Evolutionary conservation across 2,888 invertebrate genomes (phyloP).

Genomic region (Ochropleura plecta): DNA sequence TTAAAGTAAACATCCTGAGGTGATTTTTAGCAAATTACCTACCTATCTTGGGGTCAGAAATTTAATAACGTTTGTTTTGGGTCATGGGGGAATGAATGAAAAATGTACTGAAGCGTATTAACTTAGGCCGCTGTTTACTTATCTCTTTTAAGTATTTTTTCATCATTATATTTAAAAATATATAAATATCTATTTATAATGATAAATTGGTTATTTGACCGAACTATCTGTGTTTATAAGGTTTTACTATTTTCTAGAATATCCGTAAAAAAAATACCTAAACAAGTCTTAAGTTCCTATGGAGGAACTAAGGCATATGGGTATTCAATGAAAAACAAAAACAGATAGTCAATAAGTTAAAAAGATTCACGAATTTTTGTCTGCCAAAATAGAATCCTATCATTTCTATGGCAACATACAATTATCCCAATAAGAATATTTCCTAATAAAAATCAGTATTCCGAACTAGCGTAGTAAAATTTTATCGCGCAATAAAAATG

Average conservation of each 20-base stretch:
- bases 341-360: too few relatives aligned
- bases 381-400: slow-evolving; percentile 39
- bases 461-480: slow-evolving; percentile 69
- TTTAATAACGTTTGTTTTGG: slow-evolving; percentile 61
- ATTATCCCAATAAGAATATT: slow-evolving; percentile 65
- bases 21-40: slow-evolving; percentile 50
- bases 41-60: slow-evolving; percentile 44
- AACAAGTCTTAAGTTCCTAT: too few relatives aligned
- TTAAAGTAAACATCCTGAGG: slow-evolving; percentile 45
- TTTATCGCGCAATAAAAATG: slow-evolving; percentile 70
- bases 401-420: slow-evolving; percentile 60
- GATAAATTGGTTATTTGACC: background rate
- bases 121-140: slow-evolving; percentile 29
- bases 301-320: too few relatives aligned
- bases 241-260: background rate
- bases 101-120: slow-evolving; percentile 42
- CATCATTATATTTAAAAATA: background rate
- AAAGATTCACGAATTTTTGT: background rate
- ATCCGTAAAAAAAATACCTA: background rate
- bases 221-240: background rate
- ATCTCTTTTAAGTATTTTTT: slow-evolving; percentile 15
- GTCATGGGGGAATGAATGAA: slow-evolving; percentile 54
- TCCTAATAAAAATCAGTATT: slow-evolving; percentile 65
- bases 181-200: background rate
- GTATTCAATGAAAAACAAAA: too few relatives aligned